These are phyloP conservation scores for Anarsia innoxiella DNA, from an alignment of 2,888 invertebrate species.

Conservation along the genomic window DNA sequence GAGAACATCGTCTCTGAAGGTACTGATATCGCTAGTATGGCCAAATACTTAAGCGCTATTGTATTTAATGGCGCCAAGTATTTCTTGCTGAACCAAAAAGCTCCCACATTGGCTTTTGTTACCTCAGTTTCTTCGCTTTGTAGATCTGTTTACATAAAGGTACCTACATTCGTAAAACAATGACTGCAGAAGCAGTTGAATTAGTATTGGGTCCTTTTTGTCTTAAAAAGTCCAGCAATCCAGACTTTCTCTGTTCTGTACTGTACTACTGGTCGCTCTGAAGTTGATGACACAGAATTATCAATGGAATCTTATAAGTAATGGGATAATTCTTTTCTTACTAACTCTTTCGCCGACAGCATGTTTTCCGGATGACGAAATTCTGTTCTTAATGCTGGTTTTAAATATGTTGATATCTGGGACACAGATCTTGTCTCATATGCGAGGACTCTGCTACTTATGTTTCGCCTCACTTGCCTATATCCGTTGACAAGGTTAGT, in stretches of 20 bases:
- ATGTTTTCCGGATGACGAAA: constrained; percentile 15
- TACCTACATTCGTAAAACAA: constrained; percentile 2
- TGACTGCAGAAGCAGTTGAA: constrained; percentile 12
- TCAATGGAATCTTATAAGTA: constrained; percentile 1
- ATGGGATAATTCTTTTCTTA: constrained; percentile 2
- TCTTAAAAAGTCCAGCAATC: constrained; percentile 13
- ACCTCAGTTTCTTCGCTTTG: constrained; percentile 2
- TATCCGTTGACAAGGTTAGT: constrained; percentile 5
- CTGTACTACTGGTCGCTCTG: background rate
- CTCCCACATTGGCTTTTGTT: constrained; percentile 8
- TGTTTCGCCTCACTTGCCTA: constrained; percentile 13
- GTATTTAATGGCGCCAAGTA: too few relatives aligned
- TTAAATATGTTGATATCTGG: constrained; percentile 15
- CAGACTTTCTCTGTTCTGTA: constrained; percentile 13
- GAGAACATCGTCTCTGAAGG: constrained; percentile 17
- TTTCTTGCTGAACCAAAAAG: constrained; percentile 10
- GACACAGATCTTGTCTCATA: constrained; percentile 16
- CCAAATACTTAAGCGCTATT: too few relatives aligned
- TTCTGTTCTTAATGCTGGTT: constrained; percentile 15
- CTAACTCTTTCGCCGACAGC: constrained; percentile 5
- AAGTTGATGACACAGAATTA: constrained; percentile 1
- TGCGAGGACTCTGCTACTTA: constrained; percentile 11
- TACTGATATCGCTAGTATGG: constrained; percentile 15
- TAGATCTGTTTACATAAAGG: constrained; percentile 2
- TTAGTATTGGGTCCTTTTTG: constrained; percentile 12